Percentiles rank a stretch among this genome's conserved stretches.
Conservation (phyloP, 2,797 vertebrate species). For the Lepilemur ruficaudatus region DNA sequence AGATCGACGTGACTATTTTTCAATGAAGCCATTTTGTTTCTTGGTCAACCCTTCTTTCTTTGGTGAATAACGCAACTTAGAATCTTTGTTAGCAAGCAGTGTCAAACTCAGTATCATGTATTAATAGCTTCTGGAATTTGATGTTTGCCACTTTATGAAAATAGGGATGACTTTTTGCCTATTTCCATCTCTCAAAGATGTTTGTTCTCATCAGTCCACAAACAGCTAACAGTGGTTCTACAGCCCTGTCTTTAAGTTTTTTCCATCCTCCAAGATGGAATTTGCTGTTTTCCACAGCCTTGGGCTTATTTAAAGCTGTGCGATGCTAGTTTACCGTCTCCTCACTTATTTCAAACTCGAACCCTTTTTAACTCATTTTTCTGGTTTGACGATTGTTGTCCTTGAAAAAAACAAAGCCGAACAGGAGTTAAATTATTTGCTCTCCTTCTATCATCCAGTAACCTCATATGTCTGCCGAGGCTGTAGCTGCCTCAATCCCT, state of each 20-base stretch:
- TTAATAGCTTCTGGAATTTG: neutral
- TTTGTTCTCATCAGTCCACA: neutral
- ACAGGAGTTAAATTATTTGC: neutral
- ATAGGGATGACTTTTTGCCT: neutral
- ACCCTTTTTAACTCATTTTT: slow-evolving; percentile 27
- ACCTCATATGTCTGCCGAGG: neutral
- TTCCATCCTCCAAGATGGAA: neutral
- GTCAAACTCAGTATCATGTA: neutral
- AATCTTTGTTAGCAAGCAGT: neutral
- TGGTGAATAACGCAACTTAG: neutral
- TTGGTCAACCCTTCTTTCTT: neutral
- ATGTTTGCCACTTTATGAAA: neutral
- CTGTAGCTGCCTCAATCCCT: neutral
- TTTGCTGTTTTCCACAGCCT: neutral
- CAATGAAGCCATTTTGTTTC: neutral
- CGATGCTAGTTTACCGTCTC: neutral
- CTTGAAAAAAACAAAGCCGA: slow-evolving; percentile 64
- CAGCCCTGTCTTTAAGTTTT: neutral
- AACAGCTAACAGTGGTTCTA: neutral
- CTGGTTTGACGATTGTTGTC: slow-evolving; percentile 24
- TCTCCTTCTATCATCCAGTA: slow-evolving; percentile 27
- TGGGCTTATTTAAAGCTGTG: slow-evolving; percentile 19
- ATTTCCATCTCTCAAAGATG: neutral
- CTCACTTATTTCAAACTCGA: slow-evolving; percentile 21
- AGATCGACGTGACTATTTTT: neutral